Conservation (phyloP, 2,888 invertebrate species). For the Troides aeacus region DNA sequence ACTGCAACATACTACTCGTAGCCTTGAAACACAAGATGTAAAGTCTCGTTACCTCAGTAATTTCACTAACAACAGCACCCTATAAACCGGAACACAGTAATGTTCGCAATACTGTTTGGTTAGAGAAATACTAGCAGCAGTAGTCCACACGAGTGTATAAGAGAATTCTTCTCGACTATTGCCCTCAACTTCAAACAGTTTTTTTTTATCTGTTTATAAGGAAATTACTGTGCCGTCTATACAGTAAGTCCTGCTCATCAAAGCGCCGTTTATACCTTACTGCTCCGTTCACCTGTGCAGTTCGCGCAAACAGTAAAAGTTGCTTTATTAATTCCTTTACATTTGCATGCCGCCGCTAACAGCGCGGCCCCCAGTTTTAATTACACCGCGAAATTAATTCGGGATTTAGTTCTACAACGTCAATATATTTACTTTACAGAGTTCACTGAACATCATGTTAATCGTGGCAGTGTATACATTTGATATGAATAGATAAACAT, state of each 20-base stretch:
- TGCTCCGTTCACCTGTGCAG: neutral
- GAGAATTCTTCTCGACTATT: too few relatives aligned
- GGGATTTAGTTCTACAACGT: constrained; percentile 43
- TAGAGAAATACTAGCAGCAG: too few relatives aligned
- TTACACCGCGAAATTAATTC: constrained; percentile 57
- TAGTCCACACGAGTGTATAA: too few relatives aligned
- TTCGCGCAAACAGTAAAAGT: constrained; percentile 16
- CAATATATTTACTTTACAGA: neutral
- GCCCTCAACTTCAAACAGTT: too few relatives aligned
- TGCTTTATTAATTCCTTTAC: constrained; percentile 20
- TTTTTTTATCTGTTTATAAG: too few relatives aligned
- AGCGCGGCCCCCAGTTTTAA: constrained; percentile 52
- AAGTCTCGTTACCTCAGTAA: too few relatives aligned
- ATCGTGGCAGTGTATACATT: neutral
- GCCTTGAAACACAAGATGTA: too few relatives aligned
- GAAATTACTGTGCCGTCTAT: too few relatives aligned
- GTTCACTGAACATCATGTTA: neutral
- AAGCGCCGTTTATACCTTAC: neutral
- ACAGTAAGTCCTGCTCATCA: neutral
- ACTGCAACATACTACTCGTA: too few relatives aligned
- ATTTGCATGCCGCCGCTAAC: constrained; percentile 20
- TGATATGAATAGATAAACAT: neutral
- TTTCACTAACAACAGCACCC: too few relatives aligned
- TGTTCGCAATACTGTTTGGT: too few relatives aligned
- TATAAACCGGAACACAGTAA: too few relatives aligned